A percentile compares a stretch with the other conserved stretches of the same genome.
phyloP scores from a whole-genome alignment of 2,888 invertebrate species.

The Drosophila longiperda region DNA sequence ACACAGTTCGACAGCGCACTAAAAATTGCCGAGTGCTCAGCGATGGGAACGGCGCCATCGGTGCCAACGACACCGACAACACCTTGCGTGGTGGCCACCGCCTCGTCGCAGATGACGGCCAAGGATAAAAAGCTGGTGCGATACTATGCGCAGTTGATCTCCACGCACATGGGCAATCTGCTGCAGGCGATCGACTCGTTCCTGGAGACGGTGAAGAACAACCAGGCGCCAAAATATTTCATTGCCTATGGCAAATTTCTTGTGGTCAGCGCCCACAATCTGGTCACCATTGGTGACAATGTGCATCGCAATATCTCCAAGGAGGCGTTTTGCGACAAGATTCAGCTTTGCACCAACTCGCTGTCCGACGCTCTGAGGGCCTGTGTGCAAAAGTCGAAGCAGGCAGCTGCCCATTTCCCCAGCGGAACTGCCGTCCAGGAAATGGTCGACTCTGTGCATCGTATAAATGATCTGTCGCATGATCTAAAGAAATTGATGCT shows the following conservation, averaged over 20 bases:
- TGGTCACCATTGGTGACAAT: constrained; percentile 97
- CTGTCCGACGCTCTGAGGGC: constrained; percentile 92
- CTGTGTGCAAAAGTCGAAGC: constrained; percentile 94
- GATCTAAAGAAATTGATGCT: constrained; percentile 91
- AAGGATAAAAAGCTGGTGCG: constrained; percentile 93
- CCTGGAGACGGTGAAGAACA: constrained; percentile 95
- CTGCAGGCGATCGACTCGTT: constrained; percentile 96
- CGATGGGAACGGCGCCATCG: constrained; percentile 84
- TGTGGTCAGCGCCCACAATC: constrained; percentile 95
- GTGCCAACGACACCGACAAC: constrained; percentile 57
- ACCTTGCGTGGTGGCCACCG: constrained; percentile 24
- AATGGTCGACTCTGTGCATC: constrained; percentile 96
- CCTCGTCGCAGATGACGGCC: constrained; percentile 86
- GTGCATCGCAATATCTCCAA: constrained; percentile 94
- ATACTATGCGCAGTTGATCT: constrained; percentile 95
- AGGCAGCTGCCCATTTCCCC: constrained; percentile 96
- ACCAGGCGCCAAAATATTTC: constrained; percentile 96
- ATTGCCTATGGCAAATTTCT: constrained; percentile 97
- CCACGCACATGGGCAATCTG: constrained; percentile 93
- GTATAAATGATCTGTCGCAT: constrained; percentile 93
- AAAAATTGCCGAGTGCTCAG: constrained; percentile 89
- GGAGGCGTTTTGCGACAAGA: constrained; percentile 89
- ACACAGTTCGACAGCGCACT: constrained; percentile 91
- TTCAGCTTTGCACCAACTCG: constrained; percentile 91
- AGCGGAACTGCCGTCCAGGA: constrained; percentile 95